A percentile compares a stretch with the other conserved stretches of the same genome.
phyloP scores from a whole-genome alignment of 2,797 vertebrate genomes.

The Microctenopoma steveboyesi region DNA sequence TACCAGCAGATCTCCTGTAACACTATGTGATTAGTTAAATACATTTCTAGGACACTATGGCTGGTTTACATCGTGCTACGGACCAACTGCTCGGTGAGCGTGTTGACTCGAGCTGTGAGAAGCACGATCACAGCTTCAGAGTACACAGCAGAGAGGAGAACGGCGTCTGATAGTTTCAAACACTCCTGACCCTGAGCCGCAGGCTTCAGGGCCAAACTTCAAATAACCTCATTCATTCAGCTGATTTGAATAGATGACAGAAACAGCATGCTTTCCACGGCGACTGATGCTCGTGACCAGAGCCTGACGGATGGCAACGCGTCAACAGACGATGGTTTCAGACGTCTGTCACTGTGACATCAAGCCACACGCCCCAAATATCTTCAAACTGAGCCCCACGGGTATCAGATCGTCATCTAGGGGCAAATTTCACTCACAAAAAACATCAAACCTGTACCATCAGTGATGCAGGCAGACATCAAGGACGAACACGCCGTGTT shows the following conservation, averaged over 20 bases:
- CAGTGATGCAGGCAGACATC: slow-evolving; percentile 19
- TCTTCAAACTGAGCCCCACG: slow-evolving; percentile 1
- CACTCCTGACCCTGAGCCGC: slow-evolving; percentile 34
- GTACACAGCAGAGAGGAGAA: slow-evolving; percentile 14
- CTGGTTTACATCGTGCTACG: slow-evolving; percentile 12
- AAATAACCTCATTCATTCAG: slow-evolving; percentile 36
- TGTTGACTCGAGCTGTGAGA: slow-evolving; percentile 9
- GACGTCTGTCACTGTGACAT: slow-evolving; percentile 29
- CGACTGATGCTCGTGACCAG: slow-evolving; percentile 41
- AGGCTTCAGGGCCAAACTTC: slow-evolving; percentile 24
- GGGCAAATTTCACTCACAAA: slow-evolving; percentile 31
- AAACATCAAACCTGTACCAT: slow-evolving; percentile 29
- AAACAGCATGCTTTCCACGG: slow-evolving; percentile 20
- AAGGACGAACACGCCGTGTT: slow-evolving; percentile 10
- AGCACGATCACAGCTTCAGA: not conserved
- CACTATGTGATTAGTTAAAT: slow-evolving; percentile 10
- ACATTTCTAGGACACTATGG: slow-evolving; percentile 10
- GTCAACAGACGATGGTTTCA: slow-evolving; percentile 28
- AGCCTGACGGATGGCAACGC: slow-evolving; percentile 17
- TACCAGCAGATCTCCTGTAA: no score
- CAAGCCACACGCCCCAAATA: slow-evolving; percentile 11
- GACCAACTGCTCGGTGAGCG: slow-evolving; percentile 1
- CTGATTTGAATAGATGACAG: slow-evolving; percentile 25
- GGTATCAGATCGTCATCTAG: slow-evolving; percentile 38
- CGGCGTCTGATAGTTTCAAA: slow-evolving; percentile 14